A percentile compares a stretch with the other conserved stretches of the same genome.
These are phyloP conservation scores for Ptilonorhynchus violaceus DNA, from an alignment of 2,113 vertebrate species.

Conservation along the genomic window DNA sequence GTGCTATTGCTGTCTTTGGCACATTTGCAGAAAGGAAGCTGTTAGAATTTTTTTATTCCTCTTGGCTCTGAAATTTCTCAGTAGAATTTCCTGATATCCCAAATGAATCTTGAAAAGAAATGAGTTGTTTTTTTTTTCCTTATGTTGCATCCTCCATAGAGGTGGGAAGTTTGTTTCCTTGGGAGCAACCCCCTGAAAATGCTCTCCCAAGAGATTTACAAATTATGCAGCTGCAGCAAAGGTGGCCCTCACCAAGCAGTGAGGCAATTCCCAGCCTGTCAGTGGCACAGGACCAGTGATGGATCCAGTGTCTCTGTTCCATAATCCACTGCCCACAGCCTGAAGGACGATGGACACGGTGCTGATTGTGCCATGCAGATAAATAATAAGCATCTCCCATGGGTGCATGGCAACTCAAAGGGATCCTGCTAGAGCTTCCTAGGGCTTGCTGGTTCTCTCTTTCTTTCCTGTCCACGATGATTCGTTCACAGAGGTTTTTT, in stretches of 20 bases:
- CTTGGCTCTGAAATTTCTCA: not conserved
- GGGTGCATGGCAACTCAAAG: not conserved
- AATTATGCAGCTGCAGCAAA: not conserved
- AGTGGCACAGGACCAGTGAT: not conserved
- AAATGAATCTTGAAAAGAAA: not conserved
- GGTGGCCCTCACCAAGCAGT: not conserved
- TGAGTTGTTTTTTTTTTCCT: not conserved
- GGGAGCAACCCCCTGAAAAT: not conserved
- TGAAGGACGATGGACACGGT: accelerated
- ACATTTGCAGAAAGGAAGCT: not conserved
- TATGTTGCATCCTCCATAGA: accelerated
- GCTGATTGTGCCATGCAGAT: not conserved
- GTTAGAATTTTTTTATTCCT: not conserved
- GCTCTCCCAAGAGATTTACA: not conserved
- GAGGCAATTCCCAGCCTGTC: not conserved
- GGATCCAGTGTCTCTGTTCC: not conserved
- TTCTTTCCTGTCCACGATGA: not conserved
- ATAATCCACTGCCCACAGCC: not conserved
- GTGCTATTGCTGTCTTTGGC: not conserved
- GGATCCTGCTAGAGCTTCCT: not conserved
- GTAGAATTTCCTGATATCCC: not conserved
- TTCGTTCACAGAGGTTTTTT: not conserved
- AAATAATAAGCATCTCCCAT: not conserved
- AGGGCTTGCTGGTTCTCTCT: not conserved
- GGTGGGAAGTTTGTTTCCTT: not conserved